A percentile compares a stretch with the other conserved stretches of the same genome.
Evolutionary conservation across 2,113 vertebrate species (phyloP).

Genomic region (Calidris pugnax): DNA sequence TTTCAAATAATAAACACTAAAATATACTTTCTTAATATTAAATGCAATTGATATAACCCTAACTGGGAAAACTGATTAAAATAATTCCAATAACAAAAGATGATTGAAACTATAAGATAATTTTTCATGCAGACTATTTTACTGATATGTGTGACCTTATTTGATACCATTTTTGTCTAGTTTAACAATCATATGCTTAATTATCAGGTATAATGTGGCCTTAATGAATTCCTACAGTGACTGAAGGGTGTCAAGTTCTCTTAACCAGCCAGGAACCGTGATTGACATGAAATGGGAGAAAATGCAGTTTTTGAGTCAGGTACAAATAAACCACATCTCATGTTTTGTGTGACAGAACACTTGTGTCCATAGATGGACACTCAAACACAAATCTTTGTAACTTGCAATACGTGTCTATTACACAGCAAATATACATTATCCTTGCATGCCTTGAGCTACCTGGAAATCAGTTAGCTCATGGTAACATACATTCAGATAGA

Average conservation of each 20-base stretch:
- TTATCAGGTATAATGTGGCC: background rate
- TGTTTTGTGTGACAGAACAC: background rate
- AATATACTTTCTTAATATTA: background rate
- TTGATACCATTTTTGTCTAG: fast-evolving
- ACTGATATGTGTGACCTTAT: background rate
- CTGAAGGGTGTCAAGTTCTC: background rate
- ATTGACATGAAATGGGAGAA: background rate
- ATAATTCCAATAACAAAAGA: background rate
- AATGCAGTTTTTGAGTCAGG: background rate
- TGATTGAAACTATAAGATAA: background rate
- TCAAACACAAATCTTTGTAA: background rate
- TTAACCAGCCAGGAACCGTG: background rate
- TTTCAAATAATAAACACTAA: background rate
- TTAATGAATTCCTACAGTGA: background rate
- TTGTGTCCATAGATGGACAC: background rate
- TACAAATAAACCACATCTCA: background rate
- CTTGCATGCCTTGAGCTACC: background rate
- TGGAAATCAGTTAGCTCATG: background rate
- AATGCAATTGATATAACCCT: background rate
- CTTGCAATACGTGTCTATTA: background rate
- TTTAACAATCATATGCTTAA: background rate
- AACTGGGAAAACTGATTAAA: background rate
- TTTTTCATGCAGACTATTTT: background rate
- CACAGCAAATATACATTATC: background rate
- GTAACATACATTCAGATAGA: background rate